Percentiles rank a stretch among this genome's conserved stretches.
Evolutionary conservation across 1,140 invertebrate species (phyloP).

Genomic region (Cyclina sinensis): DNA sequence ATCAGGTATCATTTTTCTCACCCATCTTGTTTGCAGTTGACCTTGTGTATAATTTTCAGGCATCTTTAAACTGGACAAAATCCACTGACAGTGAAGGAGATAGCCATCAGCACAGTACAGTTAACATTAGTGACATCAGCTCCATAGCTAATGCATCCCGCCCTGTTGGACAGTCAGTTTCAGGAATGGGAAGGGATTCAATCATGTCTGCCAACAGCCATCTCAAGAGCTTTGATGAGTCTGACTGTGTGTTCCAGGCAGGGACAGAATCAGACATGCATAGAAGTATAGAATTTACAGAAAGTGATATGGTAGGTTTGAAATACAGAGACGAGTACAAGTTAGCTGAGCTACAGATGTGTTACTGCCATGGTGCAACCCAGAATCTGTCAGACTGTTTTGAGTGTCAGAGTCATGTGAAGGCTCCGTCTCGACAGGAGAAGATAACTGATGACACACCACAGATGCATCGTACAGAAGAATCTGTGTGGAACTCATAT

Average conservation of each 20-base stretch:
- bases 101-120: conserved; percentile 1
- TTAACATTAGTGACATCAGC: conserved; percentile 43
- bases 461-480: conserved; percentile 78
- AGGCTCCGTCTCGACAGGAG: conserved; percentile 75
- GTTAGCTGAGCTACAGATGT: neutral
- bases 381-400: conserved; percentile 50
- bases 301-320: conserved; percentile 1
- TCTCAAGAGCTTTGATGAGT: neutral
- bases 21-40: too few relatives aligned
- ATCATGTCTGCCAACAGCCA: neutral
- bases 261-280: neutral
- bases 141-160: conserved; percentile 30
- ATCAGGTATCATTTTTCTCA: too few relatives aligned
- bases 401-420: conserved; percentile 78
- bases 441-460: conserved; percentile 80
- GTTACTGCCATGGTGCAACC: conserved; percentile 13
- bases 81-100: conserved; percentile 53
- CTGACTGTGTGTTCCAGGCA: neutral
- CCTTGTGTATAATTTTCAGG: conserved; percentile 4
- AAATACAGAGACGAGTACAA: neutral
- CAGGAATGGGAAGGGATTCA: neutral
- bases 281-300: neutral
- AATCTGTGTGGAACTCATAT: conserved; percentile 81
- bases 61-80: conserved; percentile 56
- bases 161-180: conserved; percentile 44